Percentiles rank a stretch among this genome's conserved stretches.
phyloP scores from a whole-genome alignment of 2,113 vertebrate genomes.

The rat (Rattus norvegicus) region GRCr8 NC_086019.1:68998001-68998500 shows the following conservation, averaged over 20 bases:
- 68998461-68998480: not conserved
- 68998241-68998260: constrained; percentile 1
- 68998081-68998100: not conserved
- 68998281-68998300: not conserved
- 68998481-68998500: not conserved
- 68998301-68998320: not conserved
- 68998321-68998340: not conserved
- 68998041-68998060: constrained; percentile 22
- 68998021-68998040: constrained; percentile 39
- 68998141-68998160: not conserved
- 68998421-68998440: not conserved
- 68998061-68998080: constrained; percentile 28
- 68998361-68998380: not conserved
- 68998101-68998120: not conserved
- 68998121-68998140: not conserved
- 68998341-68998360: not conserved
- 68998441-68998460: not conserved
- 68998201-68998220: not conserved
- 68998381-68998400: not conserved
- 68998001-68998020: constrained; percentile 24
- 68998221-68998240: not conserved
- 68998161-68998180: not conserved
- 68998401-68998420: not conserved
- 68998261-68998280: not conserved
- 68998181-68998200: not conserved